Percentiles rank a stretch among this genome's conserved stretches.
phyloP scores from a whole-genome alignment of 2,797 vertebrate species.

The Falco rusticolus region DNA sequence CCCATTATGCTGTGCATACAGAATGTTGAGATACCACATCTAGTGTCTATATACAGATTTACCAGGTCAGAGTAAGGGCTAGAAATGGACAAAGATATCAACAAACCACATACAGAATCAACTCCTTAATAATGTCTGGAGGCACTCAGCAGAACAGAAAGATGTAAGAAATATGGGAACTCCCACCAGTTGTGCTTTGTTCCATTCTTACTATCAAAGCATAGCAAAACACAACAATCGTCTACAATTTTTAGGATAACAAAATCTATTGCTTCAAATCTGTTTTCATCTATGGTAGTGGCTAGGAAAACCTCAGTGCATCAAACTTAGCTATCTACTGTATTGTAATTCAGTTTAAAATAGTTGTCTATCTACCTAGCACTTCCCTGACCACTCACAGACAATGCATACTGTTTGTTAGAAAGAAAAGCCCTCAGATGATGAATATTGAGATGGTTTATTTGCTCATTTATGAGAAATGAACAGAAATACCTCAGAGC shows the following conservation, averaged over 20 bases:
- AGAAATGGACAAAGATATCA: background rate
- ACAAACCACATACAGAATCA: background rate
- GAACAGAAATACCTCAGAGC: background rate
- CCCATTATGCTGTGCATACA: background rate
- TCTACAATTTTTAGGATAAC: background rate
- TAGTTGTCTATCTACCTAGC: background rate
- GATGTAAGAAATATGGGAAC: background rate
- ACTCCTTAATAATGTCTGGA: background rate
- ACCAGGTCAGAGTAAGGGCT: background rate
- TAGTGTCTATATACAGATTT: background rate
- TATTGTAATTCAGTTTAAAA: background rate
- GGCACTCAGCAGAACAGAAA: background rate
- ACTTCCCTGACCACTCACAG: background rate
- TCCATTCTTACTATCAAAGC: background rate
- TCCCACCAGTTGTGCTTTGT: background rate
- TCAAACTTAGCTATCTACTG: background rate
- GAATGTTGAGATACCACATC: background rate
- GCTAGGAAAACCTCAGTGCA: background rate
- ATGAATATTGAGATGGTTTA: background rate
- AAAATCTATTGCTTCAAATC: background rate
- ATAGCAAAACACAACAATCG: background rate
- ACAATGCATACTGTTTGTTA: background rate
- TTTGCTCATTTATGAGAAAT: background rate
- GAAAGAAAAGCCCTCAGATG: background rate
- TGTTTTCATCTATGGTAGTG: background rate